phyloP scores from a whole-genome alignment of 2,888 invertebrate genomes.

The Nemapogon koenigi region DNA sequence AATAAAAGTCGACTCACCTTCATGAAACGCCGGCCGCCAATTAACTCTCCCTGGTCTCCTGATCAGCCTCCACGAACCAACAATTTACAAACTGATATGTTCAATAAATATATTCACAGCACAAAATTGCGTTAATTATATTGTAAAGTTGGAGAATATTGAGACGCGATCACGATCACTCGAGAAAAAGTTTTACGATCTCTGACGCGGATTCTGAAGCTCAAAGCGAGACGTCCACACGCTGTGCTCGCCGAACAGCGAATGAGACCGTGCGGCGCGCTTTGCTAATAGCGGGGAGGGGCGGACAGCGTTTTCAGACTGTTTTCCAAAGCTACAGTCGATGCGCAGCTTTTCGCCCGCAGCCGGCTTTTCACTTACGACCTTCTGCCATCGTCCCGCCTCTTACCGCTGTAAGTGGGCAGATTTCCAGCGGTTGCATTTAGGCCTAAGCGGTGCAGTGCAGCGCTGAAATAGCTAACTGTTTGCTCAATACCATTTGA shows the following conservation, averaged over 20 bases:
- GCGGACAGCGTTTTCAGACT: slow-evolving; percentile 42
- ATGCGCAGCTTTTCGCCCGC: slow-evolving; percentile 47
- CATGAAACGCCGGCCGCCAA: slow-evolving; percentile 62
- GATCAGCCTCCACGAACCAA: slow-evolving; percentile 54
- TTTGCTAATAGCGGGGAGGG: slow-evolving; percentile 35
- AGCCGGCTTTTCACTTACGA: slow-evolving; percentile 26
- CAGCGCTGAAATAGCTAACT: no score
- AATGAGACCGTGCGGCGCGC: slow-evolving; percentile 33
- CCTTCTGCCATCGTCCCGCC: slow-evolving; percentile 28
- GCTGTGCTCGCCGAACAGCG: slow-evolving; percentile 38
- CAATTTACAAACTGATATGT: slow-evolving; percentile 36
- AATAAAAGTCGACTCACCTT: slow-evolving; percentile 64
- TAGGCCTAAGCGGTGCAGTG: slow-evolving; percentile 38
- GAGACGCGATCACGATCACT: slow-evolving; percentile 29
- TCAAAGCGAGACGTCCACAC: slow-evolving; percentile 30
- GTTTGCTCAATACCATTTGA: no score
- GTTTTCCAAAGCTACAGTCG: slow-evolving; percentile 29
- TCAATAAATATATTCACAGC: slow-evolving; percentile 29
- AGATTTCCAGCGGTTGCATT: slow-evolving; percentile 55
- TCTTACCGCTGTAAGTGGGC: slow-evolving; percentile 59
- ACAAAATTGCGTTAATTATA: slow-evolving; percentile 25
- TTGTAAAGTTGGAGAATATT: background rate
- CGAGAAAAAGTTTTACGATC: slow-evolving; percentile 56
- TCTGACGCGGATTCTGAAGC: slow-evolving; percentile 19
- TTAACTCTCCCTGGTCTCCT: slow-evolving; percentile 55